Conservation (phyloP, 1,140 invertebrate genomes). For the Bemisia tabaci region DNA sequence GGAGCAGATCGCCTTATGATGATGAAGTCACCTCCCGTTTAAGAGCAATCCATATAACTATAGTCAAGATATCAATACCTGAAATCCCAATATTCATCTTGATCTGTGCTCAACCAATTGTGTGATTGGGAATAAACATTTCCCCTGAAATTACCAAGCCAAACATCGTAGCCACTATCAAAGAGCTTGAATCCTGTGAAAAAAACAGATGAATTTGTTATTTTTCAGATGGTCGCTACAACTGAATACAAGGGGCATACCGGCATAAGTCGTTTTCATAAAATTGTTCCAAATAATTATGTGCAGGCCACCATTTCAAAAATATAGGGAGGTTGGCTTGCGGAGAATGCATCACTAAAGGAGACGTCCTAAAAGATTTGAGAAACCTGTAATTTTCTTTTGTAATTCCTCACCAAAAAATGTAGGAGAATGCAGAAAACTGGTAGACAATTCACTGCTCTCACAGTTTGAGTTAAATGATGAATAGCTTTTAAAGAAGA, state of each 20-base stretch:
- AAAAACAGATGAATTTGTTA: background rate
- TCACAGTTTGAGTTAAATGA: too few species aligned
- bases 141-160: conserved; percentile 53
- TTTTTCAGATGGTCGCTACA: background rate
- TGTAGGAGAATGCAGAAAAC: too few species aligned
- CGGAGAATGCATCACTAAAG: too few species aligned
- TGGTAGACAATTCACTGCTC: too few species aligned
- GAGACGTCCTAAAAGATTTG: too few species aligned
- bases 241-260: background rate
- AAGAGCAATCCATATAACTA: too few species aligned
- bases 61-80: too few species aligned
- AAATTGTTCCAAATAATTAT: background rate
- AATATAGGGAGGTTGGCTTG: background rate
- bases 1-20: too few species aligned
- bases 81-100: conserved; percentile 43
- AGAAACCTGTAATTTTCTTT: too few species aligned
- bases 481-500: too few species aligned
- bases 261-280: background rate
- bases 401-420: too few species aligned
- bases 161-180: conserved; percentile 54
- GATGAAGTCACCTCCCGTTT: too few species aligned
- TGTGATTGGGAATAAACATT: conserved; percentile 49
- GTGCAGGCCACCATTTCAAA: background rate
- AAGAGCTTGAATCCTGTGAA: background rate
- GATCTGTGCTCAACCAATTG: conserved; percentile 37